Conservation (phyloP, 2,888 invertebrate species). For the Torymus auratus region DNA sequence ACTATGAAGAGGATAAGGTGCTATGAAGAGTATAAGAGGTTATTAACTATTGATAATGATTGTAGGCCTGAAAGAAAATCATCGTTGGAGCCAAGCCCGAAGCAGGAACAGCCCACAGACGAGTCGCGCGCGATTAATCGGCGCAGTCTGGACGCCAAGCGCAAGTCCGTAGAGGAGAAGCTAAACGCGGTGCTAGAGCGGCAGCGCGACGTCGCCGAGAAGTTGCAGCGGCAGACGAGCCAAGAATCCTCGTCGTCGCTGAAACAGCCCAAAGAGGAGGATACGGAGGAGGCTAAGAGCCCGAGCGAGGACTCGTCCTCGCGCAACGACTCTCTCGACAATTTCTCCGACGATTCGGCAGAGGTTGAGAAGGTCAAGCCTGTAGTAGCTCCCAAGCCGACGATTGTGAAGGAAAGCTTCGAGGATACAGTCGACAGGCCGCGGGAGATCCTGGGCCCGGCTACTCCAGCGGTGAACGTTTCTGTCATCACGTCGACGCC, state of each 20-base stretch:
- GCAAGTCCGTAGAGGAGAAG: conserved; percentile 73
- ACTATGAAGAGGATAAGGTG: conserved; percentile 69
- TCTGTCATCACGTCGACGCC: conserved; percentile 75
- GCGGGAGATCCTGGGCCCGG: conserved; percentile 62
- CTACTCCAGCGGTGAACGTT: conserved; percentile 70
- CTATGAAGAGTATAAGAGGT: conserved; percentile 70
- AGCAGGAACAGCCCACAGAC: conserved; percentile 38
- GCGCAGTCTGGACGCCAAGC: conserved; percentile 72
- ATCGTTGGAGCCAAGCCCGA: conserved; percentile 45
- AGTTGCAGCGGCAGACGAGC: not conserved
- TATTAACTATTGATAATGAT: conserved; percentile 48
- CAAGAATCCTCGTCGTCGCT: too few relatives aligned
- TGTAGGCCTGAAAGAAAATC: conserved; percentile 33
- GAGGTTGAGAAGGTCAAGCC: conserved; percentile 57
- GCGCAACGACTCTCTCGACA: conserved; percentile 71
- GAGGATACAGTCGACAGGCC: conserved; percentile 65
- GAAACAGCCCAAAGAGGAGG: conserved; percentile 7
- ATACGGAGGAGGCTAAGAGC: conserved; percentile 26
- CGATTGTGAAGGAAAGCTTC: not conserved
- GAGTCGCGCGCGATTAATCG: conserved; percentile 53
- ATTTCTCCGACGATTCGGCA: conserved; percentile 65
- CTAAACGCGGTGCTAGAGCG: conserved; percentile 74
- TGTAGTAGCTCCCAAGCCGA: not conserved
- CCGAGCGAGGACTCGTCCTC: conserved; percentile 70
- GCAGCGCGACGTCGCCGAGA: conserved; percentile 64